Percentiles rank a stretch among this genome's conserved stretches.
Conservation (phyloP, 2,113 vertebrate genomes). For the Hemicordylus capensis region DNA sequence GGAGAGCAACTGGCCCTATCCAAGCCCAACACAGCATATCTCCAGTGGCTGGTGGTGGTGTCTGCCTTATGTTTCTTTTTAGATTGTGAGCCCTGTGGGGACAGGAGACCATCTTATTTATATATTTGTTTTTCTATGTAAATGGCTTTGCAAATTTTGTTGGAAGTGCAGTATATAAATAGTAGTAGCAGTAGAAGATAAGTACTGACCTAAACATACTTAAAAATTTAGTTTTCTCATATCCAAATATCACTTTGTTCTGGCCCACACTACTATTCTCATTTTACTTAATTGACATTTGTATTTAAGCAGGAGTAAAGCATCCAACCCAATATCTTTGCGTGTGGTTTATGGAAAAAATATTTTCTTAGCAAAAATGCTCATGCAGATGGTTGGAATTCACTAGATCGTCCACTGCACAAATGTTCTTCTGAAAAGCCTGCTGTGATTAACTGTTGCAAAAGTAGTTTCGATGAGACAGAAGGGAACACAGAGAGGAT, state of each 20-base stretch:
- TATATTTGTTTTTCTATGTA: no score
- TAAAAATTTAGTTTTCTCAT: not conserved
- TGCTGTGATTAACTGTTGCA: not conserved
- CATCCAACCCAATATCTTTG: not conserved
- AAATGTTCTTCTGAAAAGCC: not conserved
- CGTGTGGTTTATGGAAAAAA: not conserved
- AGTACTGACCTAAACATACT: not conserved
- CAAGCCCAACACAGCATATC: no score
- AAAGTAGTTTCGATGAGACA: not conserved
- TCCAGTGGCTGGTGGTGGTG: no score
- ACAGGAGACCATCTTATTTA: no score
- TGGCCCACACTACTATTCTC: not conserved
- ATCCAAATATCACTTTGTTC: not conserved
- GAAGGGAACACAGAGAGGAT: not conserved
- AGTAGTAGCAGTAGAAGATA: no score
- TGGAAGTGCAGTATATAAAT: no score
- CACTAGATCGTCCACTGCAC: rapidly evolving
- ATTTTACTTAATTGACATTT: not conserved
- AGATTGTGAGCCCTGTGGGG: no score
- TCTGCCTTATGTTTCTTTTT: no score
- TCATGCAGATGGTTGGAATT: not conserved
- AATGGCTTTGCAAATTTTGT: no score
- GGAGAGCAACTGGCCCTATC: no score
- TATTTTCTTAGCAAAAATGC: not conserved
- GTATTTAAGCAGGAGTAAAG: not conserved